Evolutionary conservation across 2,888 invertebrate species (phyloP).

Genomic region (Ganaspis brasiliensis): DNA sequence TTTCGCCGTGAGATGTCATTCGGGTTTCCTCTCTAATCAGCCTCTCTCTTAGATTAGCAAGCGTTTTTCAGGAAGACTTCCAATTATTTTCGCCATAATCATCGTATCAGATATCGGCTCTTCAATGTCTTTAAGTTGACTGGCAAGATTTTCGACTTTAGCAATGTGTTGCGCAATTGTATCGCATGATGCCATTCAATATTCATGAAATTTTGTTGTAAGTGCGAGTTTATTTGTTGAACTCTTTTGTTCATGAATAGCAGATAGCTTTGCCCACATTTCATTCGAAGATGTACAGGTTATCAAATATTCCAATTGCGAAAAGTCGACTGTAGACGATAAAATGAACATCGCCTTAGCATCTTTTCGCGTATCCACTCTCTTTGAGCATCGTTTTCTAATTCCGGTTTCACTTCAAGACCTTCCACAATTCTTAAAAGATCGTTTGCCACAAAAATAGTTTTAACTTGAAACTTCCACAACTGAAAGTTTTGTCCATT

Average conservation of each 20-base stretch:
- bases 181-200: constrained; percentile 58
- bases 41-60: constrained; percentile 10
- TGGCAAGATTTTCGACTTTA: constrained; percentile 60
- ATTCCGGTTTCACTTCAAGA: neutral
- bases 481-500: neutral
- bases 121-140: constrained; percentile 53
- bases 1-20: constrained; percentile 26
- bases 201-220: constrained; percentile 60
- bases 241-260: constrained; percentile 65
- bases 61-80: constrained; percentile 48
- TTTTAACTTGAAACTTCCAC: neutral
- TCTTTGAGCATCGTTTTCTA: neutral
- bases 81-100: constrained; percentile 31
- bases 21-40: constrained; percentile 26
- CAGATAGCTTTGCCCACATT: constrained; percentile 62
- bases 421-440: neutral
- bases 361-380: neutral
- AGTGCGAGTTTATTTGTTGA: constrained; percentile 63
- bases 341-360: neutral
- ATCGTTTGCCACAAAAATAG: neutral
- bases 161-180: constrained; percentile 62
- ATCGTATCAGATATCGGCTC: constrained; percentile 31
- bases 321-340: neutral
- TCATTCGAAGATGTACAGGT: constrained; percentile 59
- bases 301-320: constrained; percentile 59